Conservation (phyloP, 2,888 invertebrate genomes). For the Sipha maydis region DNA sequence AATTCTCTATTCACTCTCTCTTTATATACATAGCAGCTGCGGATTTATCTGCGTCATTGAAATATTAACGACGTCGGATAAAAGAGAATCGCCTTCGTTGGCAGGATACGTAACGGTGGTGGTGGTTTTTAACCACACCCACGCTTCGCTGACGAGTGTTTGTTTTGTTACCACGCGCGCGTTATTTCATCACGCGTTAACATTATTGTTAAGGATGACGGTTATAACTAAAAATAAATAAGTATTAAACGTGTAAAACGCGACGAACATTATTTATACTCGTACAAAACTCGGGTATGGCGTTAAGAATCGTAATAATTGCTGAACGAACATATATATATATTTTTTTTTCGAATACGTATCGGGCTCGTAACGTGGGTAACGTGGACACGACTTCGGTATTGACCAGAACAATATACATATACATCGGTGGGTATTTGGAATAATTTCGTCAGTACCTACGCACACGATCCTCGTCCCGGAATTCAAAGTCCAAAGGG, state of each 20-base stretch:
- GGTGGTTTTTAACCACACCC: background rate
- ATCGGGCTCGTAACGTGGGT: too few species aligned
- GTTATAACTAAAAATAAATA: conserved; percentile 39
- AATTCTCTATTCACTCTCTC: background rate
- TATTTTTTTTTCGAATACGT: too few species aligned
- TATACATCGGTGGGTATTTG: background rate
- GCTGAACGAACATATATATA: too few species aligned
- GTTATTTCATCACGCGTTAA: background rate
- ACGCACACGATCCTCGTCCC: too few species aligned
- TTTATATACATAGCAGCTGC: background rate
- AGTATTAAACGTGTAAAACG: conserved; percentile 8
- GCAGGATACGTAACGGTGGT: background rate
- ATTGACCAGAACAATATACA: too few species aligned
- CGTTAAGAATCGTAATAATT: too few species aligned
- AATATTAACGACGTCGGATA: conserved; percentile 41
- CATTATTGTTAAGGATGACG: background rate
- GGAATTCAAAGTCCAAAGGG: too few species aligned
- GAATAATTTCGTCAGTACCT: background rate
- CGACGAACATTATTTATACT: background rate
- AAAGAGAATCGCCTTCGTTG: conserved; percentile 1
- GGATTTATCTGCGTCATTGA: conserved; percentile 13
- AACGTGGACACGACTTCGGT: too few species aligned
- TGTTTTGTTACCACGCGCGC: conserved; percentile 1
- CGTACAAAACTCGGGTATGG: background rate
- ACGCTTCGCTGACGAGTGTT: background rate